Evolutionary conservation across 2,797 vertebrate species (phyloP).

Genomic region (Acrocephalus scirpaceus): DNA sequence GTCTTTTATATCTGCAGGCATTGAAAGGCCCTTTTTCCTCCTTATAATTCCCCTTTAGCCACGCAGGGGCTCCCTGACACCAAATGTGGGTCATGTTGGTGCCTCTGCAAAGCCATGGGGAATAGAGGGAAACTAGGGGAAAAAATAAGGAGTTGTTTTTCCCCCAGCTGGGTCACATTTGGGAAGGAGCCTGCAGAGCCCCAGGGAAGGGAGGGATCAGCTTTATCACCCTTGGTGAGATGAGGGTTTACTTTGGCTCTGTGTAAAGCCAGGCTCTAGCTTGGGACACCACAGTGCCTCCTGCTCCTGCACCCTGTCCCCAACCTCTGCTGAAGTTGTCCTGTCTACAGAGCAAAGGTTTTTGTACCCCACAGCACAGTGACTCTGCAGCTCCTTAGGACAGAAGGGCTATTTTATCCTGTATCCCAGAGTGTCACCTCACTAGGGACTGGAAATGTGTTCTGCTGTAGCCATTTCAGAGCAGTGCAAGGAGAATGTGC

Average conservation of each 20-base stretch:
- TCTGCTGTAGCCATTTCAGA: background rate
- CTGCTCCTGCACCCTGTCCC: background rate
- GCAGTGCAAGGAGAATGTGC: background rate
- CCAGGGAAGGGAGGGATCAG: background rate
- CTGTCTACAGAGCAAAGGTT: background rate
- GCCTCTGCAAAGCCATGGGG: background rate
- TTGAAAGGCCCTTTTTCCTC: background rate
- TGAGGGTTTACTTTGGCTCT: background rate
- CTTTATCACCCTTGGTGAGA: background rate
- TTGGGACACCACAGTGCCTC: fast-evolving
- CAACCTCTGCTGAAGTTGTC: background rate
- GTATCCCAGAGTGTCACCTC: fast-evolving
- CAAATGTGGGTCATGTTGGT: fast-evolving
- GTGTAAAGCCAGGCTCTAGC: background rate
- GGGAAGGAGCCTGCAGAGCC: background rate
- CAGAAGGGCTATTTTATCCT: background rate
- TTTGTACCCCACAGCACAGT: background rate
- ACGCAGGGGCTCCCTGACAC: fast-evolving
- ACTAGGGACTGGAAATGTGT: background rate
- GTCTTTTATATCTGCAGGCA: background rate
- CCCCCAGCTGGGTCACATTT: background rate
- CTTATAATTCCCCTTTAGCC: background rate
- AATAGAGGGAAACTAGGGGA: background rate
- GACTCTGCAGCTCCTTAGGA: background rate
- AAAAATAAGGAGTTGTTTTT: background rate